Conservation (phyloP, 2,888 invertebrate species). For the Ichneumon xanthorius region DNA sequence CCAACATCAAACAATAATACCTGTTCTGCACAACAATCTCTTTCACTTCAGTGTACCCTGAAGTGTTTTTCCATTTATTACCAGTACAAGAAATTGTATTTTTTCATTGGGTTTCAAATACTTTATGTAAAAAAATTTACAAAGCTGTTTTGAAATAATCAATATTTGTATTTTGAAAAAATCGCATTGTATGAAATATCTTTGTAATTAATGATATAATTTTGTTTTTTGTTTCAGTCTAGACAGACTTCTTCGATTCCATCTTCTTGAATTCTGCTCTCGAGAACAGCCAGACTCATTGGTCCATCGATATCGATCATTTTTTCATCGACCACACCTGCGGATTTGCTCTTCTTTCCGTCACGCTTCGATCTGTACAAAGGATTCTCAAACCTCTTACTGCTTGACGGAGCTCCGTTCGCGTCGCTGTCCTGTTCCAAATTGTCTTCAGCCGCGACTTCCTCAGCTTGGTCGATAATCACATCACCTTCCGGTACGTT, state of each 20-base stretch:
- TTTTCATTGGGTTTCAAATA: too few species aligned
- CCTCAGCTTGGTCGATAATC: constrained; percentile 70
- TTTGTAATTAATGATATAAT: constrained; percentile 45
- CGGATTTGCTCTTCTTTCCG: constrained; percentile 1
- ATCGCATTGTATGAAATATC: neutral
- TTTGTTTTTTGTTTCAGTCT: constrained; percentile 61
- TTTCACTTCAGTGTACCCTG: too few species aligned
- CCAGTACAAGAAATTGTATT: too few species aligned
- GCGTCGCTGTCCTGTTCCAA: constrained; percentile 48
- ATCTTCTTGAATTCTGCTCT: constrained; percentile 69
- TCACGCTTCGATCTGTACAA: constrained; percentile 78
- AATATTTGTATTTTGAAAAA: neutral
- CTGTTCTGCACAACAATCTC: too few species aligned
- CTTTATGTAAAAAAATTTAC: neutral
- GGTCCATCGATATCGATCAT: constrained; percentile 72
- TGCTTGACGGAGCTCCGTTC: constrained; percentile 53
- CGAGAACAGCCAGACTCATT: constrained; percentile 75
- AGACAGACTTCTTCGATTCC: constrained; percentile 73
- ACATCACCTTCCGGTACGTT: constrained; percentile 81
- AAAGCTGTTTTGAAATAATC: neutral
- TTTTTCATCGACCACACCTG: constrained; percentile 52
- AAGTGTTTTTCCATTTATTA: too few species aligned
- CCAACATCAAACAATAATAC: too few species aligned
- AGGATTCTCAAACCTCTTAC: constrained; percentile 81
- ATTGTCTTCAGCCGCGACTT: constrained; percentile 8